A percentile compares a stretch with the other conserved stretches of the same genome.
Conservation (phyloP, 2,888 invertebrate species). For the Ptychoptera contaminata region DNA sequence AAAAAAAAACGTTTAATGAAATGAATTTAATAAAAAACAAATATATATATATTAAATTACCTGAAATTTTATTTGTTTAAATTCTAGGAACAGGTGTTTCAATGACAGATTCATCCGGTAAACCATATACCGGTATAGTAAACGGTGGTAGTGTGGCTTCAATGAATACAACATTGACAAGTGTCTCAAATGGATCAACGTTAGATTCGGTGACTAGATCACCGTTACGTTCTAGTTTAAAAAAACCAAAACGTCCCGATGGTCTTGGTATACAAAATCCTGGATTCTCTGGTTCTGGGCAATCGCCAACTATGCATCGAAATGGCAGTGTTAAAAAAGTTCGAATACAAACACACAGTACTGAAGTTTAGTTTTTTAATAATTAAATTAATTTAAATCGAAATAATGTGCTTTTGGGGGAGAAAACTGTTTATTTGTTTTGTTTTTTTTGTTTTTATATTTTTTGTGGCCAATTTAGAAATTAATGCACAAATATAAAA, state of each 20-base stretch:
- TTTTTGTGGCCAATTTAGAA: too few species aligned
- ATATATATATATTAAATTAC: too few species aligned
- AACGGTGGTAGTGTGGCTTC: slow-evolving; percentile 53
- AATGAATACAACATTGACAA: slow-evolving; percentile 56
- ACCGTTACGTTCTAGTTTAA: slow-evolving; percentile 64
- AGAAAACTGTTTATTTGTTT: too few species aligned
- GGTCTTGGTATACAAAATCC: slow-evolving; percentile 76
- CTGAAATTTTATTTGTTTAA: slow-evolving; percentile 1
- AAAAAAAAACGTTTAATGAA: not conserved
- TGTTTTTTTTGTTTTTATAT: too few species aligned
- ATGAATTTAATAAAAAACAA: too few species aligned
- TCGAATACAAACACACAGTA: slow-evolving; percentile 80
- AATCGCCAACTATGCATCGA: slow-evolving; percentile 66
- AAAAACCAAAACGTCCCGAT: slow-evolving; percentile 53
- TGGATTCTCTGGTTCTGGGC: slow-evolving; percentile 50
- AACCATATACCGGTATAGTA: slow-evolving; percentile 52
- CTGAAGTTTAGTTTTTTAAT: slow-evolving; percentile 49
- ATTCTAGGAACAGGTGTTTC: slow-evolving; percentile 43
- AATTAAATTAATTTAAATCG: too few species aligned
- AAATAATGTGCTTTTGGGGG: too few species aligned
- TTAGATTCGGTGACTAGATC: slow-evolving; percentile 38
- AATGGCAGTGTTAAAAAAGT: slow-evolving; percentile 85
- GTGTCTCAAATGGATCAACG: slow-evolving; percentile 36
- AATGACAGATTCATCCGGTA: slow-evolving; percentile 76
- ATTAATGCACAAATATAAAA: too few species aligned